Conservation (phyloP, 1,140 invertebrate genomes). For the Planococcus citri region DNA sequence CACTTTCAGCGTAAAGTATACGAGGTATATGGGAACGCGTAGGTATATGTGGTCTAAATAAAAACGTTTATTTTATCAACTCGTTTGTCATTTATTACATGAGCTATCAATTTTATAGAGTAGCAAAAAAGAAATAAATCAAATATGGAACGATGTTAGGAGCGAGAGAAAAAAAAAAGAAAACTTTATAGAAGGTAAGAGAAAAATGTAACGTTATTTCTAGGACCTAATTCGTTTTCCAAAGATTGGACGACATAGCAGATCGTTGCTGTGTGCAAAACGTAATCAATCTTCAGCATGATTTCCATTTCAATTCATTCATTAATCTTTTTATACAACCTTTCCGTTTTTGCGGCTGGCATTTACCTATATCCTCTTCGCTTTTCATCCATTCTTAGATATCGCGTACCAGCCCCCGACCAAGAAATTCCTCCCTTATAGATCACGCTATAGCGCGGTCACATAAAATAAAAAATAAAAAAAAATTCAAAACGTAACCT, state of each 20-base stretch:
- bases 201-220: slow-evolving; percentile 15
- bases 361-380: slow-evolving; percentile 11
- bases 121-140: slow-evolving; percentile 12
- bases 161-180: not conserved
- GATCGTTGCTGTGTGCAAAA: not conserved
- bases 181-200: slow-evolving; percentile 5
- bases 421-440: not conserved
- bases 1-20: not conserved
- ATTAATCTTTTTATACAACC: slow-evolving; percentile 20
- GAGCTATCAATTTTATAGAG: slow-evolving; percentile 19
- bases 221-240: slow-evolving; percentile 18
- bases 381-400: not conserved
- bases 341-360: slow-evolving; percentile 16
- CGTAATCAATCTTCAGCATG: slow-evolving; percentile 19
- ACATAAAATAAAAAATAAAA: too few relatives aligned
- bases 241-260: slow-evolving; percentile 13
- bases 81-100: slow-evolving; percentile 20
- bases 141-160: slow-evolving; percentile 10
- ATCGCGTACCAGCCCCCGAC: not conserved
- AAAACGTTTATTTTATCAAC: slow-evolving; percentile 13
- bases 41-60: not conserved
- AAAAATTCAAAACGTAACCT: too few relatives aligned
- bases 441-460: too few relatives aligned
- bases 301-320: slow-evolving; percentile 20
- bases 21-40: too few relatives aligned